A percentile compares a stretch with the other conserved stretches of the same genome.
These are phyloP conservation scores for Meriones psammophilus DNA, from an alignment of 2,797 vertebrate genomes.

Conservation along the genomic window DNA sequence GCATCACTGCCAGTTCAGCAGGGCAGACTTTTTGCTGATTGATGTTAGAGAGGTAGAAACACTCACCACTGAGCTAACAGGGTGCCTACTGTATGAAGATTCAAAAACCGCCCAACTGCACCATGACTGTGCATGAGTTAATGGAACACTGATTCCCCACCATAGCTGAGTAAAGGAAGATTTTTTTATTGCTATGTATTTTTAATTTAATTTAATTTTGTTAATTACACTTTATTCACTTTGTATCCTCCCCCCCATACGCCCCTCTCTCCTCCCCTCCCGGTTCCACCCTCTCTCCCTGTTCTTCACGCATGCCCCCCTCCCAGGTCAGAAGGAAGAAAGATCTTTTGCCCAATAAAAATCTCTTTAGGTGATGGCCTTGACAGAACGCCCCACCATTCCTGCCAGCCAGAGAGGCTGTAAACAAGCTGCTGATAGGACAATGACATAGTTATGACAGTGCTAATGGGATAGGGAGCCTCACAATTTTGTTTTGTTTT, in stretches of 20 bases:
- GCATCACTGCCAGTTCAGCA: neutral
- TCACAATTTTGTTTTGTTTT: slow-evolving; percentile 83
- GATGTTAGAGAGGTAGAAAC: neutral
- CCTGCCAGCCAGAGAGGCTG: slow-evolving; percentile 88
- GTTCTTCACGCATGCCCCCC: too few species aligned
- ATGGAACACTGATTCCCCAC: slow-evolving; percentile 85
- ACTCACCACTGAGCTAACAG: neutral
- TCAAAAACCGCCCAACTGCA: slow-evolving; percentile 79
- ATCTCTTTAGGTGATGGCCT: slow-evolving; percentile 88
- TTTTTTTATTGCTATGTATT: too few species aligned
- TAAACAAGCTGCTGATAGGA: slow-evolving; percentile 90
- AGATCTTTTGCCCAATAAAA: slow-evolving; percentile 87
- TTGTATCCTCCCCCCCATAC: too few species aligned
- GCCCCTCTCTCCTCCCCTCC: too few species aligned
- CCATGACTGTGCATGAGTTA: slow-evolving; percentile 82
- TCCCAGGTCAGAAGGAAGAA: slow-evolving; percentile 55
- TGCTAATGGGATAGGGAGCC: slow-evolving; percentile 87
- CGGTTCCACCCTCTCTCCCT: too few species aligned
- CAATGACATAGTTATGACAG: slow-evolving; percentile 91
- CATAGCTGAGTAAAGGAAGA: slow-evolving; percentile 83
- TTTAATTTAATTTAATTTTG: too few species aligned
- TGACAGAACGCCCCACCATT: slow-evolving; percentile 87
- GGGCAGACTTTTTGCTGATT: neutral
- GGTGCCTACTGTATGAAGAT: slow-evolving; percentile 68
- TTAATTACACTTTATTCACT: too few species aligned